A percentile compares a stretch with the other conserved stretches of the same genome.
These are phyloP conservation scores for Cacoxenus indagator DNA, from an alignment of 2,888 invertebrate genomes.

Conservation along the genomic window DNA sequence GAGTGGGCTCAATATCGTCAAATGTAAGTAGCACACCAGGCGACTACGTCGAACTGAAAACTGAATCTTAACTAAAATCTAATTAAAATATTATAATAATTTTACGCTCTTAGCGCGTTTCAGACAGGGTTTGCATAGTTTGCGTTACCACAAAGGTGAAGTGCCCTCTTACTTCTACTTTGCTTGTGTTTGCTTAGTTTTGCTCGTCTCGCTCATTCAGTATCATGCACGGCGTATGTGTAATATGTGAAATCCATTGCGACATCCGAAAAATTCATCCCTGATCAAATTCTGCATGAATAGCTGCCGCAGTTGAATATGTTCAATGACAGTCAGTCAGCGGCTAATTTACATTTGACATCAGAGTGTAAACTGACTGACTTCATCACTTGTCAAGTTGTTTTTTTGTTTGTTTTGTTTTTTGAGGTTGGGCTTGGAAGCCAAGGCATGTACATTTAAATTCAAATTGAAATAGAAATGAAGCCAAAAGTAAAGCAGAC, in stretches of 20 bases:
- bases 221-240: not conserved
- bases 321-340: not conserved
- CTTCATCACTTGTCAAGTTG: not conserved
- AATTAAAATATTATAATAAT: constrained; percentile 15
- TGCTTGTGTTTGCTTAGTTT: not conserved
- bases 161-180: not conserved
- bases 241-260: not conserved
- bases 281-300: not conserved
- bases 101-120: constrained; percentile 45
- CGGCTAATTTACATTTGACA: constrained; percentile 13
- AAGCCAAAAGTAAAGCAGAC: not conserved
- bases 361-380: not conserved
- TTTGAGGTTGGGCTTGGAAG: not conserved
- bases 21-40: constrained; percentile 66
- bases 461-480: not conserved
- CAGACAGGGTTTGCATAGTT: constrained; percentile 46
- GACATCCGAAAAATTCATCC: not conserved
- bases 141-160: constrained; percentile 57
- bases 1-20: constrained; percentile 60
- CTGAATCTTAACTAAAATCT: not conserved
- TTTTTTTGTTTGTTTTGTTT: not conserved
- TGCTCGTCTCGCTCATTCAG: not conserved
- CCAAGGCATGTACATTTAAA: not conserved
- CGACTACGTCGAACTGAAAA: not conserved
- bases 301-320: not conserved